Evolutionary conservation across 2,888 invertebrate species (phyloP).

Genomic region (Diarsia dahlii): DNA sequence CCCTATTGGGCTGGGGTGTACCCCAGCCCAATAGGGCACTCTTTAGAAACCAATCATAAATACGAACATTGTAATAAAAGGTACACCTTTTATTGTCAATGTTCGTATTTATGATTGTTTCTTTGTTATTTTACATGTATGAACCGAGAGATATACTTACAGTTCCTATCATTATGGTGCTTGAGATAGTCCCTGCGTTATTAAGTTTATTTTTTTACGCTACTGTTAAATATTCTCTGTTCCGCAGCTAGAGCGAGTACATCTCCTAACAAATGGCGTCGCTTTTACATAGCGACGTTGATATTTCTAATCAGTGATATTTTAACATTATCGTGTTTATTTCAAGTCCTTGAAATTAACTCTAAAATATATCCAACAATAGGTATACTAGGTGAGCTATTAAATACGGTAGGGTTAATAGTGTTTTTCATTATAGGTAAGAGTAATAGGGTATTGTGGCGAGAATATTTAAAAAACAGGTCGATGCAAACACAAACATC

Average conservation of each 20-base stretch:
- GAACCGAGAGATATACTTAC: slow-evolving; percentile 10
- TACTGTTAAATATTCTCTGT: slow-evolving; percentile 13
- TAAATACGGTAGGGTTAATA: slow-evolving; percentile 14
- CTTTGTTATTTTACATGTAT: not conserved
- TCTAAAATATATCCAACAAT: not conserved
- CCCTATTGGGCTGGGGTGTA: slow-evolving; percentile 16
- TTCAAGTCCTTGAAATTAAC: not conserved
- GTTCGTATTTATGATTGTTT: not conserved
- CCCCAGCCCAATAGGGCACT: too few species aligned
- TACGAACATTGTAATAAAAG: too few species aligned
- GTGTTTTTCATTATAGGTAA: slow-evolving; percentile 22
- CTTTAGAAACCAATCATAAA: too few species aligned
- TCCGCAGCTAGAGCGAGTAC: not conserved
- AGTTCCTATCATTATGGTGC: not conserved
- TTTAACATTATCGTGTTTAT: slow-evolving; percentile 5
- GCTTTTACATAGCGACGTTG: slow-evolving; percentile 16
- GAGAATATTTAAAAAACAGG: not conserved
- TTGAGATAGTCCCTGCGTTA: not conserved
- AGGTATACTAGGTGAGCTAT: slow-evolving; percentile 2
- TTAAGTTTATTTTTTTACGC: slow-evolving; percentile 13
- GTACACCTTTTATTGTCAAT: too few species aligned
- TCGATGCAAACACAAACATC: not conserved
- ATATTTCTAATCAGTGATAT: slow-evolving; percentile 34
- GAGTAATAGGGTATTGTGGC: slow-evolving; percentile 26
- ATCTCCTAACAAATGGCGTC: slow-evolving; percentile 25